Percentiles rank a stretch among this genome's conserved stretches.
phyloP scores from a whole-genome alignment of 1,140 invertebrate species.

The Anthonomus grandis region DNA sequence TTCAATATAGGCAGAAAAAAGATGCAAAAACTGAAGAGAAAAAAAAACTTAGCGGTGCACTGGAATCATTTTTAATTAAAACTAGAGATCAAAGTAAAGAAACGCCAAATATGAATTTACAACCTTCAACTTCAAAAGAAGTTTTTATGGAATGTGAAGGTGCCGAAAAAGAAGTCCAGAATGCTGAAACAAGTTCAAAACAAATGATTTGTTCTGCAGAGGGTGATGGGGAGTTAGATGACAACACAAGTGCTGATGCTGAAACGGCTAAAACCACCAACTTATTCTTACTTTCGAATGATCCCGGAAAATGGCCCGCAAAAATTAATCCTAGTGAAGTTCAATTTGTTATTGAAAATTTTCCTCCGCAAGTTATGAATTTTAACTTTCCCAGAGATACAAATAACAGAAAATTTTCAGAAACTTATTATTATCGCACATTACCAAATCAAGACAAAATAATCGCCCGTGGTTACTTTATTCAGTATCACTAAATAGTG shows the following conservation, averaged over 20 bases:
- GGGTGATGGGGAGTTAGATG: too few relatives aligned
- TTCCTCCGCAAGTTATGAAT: neutral
- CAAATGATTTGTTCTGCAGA: too few relatives aligned
- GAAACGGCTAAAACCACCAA: neutral
- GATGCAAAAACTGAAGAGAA: too few relatives aligned
- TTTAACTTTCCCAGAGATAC: slow-evolving; percentile 10
- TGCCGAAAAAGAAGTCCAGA: too few relatives aligned
- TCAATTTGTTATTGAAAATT: slow-evolving; percentile 8
- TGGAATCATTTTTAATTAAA: too few relatives aligned
- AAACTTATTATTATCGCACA: slow-evolving; percentile 12
- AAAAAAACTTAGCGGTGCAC: too few relatives aligned
- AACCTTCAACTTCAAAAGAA: neutral
- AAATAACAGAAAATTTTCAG: slow-evolving; percentile 12
- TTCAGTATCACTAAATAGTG: slow-evolving; percentile 12
- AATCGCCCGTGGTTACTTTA: slow-evolving; percentile 10
- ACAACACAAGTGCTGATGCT: too few relatives aligned
- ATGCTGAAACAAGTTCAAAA: too few relatives aligned
- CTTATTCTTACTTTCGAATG: neutral
- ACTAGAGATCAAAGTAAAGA: neutral
- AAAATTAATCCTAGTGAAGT: neutral
- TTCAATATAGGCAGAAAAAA: neutral
- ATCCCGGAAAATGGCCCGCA: slow-evolving; percentile 3
- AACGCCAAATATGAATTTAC: neutral
- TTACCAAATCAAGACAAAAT: slow-evolving; percentile 7
- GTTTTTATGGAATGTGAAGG: too few relatives aligned